Base-by-base conservation (phyloP, 1,140 invertebrate species). In the Whitmania pigra region DNA sequence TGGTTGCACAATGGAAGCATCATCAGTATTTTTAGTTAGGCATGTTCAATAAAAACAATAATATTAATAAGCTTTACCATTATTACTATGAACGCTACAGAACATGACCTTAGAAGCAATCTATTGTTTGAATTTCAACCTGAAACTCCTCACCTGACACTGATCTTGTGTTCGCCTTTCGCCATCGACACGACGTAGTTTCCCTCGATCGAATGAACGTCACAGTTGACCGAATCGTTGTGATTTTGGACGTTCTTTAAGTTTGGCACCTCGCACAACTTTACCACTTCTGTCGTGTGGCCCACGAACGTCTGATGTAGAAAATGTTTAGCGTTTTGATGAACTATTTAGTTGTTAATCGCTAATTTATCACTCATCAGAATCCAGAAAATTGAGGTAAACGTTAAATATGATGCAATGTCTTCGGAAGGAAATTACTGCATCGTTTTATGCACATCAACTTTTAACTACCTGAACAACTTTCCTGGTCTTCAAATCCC, bases 131-230 rank as follows among this genome's bases (percentile, higher is more conserved):
- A 36, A 36, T 2, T 36, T 36, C 6, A 3, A 36, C 31, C 31
- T 3, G 31, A 36, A 2, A 55, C 71, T 22, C 78, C 79, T 73
- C 82, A 86, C 88, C 88, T 88, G 72, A 85, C 83, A 82, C 82
- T 86, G 13, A 88, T 78, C 71, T 85, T 80, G 76, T 85, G 75
- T 76, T 88, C 87, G 69, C 82, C 84, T 75, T 80, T 78, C 25
- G 86, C 86, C 72, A 86, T 86, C 60, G 87, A 88, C 18, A 89
- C 77, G 71, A 88, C 82, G 77, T 88, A 89, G 17, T 73, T 75
- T 67, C 74, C 76, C 31, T 77, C 75, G 53, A 77, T 53, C 25
- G 74, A 73, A 40, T 75, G 68, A 67, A 22, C 3, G 13, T 6
- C 17, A 71, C 75, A 80, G 68, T 77, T 79, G 63, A 76, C 67